Percentiles rank a stretch among this genome's conserved stretches.
These are phyloP conservation scores for Lycocorax pyrrhopterus DNA, from an alignment of 2,113 vertebrate species.

Conservation along the genomic window DNA sequence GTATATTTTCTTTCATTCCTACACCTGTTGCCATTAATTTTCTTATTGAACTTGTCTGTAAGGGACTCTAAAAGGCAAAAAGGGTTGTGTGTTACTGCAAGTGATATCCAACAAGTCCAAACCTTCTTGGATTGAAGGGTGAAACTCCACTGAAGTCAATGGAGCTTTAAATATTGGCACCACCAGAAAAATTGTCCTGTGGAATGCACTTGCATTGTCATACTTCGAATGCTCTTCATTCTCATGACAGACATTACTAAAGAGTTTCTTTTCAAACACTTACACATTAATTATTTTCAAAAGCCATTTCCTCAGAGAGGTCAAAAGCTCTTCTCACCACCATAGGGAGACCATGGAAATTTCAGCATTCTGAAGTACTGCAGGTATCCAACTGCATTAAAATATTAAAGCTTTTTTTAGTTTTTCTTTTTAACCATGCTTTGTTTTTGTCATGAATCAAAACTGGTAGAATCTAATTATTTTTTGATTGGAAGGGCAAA, in stretches of 20 bases:
- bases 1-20: neutral
- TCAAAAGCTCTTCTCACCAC: conserved; percentile 48
- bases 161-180: conserved; percentile 30
- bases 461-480: neutral
- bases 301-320: conserved; percentile 33
- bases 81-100: neutral
- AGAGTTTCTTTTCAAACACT: neutral
- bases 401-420: neutral
- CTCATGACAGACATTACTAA: neutral
- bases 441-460: neutral
- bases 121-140: neutral
- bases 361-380: neutral
- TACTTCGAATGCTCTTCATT: conserved; percentile 17
- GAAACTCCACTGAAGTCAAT: conserved; percentile 64
- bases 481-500: neutral
- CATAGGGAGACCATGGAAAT: neutral
- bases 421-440: neutral
- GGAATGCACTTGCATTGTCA: neutral
- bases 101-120: neutral
- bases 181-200: neutral
- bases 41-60: neutral
- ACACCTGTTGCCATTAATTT: neutral
- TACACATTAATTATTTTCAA: conserved; percentile 6
- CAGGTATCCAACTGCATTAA: conserved; percentile 8
- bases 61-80: neutral